Evolutionary conservation across 2,797 vertebrate species (phyloP).

Genomic region (Dallia pectoralis): DNA sequence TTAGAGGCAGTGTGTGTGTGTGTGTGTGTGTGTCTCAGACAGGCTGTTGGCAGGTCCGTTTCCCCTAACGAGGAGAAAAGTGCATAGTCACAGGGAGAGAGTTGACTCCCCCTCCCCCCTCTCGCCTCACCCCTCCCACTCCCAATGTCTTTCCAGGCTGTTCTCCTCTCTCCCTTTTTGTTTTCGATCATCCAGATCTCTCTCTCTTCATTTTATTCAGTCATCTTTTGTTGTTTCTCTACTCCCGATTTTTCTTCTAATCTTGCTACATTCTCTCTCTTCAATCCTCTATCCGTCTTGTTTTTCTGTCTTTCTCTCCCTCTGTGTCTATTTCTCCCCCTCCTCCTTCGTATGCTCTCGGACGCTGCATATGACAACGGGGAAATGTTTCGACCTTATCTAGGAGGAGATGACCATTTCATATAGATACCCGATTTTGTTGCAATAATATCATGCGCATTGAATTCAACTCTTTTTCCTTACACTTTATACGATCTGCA

Average conservation of each 20-base stretch:
- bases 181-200: neutral
- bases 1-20: neutral
- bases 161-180: constrained; percentile 1
- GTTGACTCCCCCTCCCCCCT: no score
- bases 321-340: neutral
- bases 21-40: constrained; percentile 33
- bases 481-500: neutral
- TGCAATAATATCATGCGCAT: neutral
- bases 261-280: constrained; percentile 1
- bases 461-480: neutral
- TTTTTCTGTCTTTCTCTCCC: neutral
- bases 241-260: neutral
- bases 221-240: no score
- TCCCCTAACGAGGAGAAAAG: constrained; percentile 65
- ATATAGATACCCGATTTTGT: neutral
- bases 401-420: neutral
- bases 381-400: neutral
- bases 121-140: no score
- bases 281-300: neutral
- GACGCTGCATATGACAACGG: constrained; percentile 12
- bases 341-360: constrained; percentile 16
- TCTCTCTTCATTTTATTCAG: neutral
- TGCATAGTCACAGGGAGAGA: constrained; percentile 62
- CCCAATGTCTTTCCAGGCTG: no score
- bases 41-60: constrained; percentile 44